These are phyloP conservation scores for Cynopterus brachyotis DNA, from an alignment of 2,113 vertebrate genomes.

Conservation along the genomic window DNA sequence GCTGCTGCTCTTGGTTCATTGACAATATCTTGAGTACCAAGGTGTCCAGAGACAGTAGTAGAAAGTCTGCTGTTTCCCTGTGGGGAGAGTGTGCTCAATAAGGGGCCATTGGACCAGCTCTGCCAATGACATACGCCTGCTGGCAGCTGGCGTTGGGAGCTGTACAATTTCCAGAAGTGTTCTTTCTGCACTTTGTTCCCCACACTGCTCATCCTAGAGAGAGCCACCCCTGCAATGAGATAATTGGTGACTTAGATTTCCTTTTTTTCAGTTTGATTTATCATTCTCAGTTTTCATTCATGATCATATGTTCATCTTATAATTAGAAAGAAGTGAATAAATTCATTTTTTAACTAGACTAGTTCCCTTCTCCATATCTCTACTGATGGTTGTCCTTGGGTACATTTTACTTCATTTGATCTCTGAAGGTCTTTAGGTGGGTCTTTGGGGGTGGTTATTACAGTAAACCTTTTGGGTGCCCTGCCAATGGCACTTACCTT, in stretches of 20 bases:
- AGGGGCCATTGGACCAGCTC: too few relatives aligned
- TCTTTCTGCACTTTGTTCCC: background rate
- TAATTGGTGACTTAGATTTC: background rate
- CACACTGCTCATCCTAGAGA: background rate
- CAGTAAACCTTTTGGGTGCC: background rate
- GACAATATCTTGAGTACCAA: background rate
- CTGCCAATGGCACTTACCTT: background rate
- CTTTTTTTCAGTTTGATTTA: background rate
- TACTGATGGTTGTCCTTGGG: background rate
- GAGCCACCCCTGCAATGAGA: background rate
- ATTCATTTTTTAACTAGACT: background rate
- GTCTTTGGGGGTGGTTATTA: background rate
- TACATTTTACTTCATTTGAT: background rate
- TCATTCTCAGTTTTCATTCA: background rate
- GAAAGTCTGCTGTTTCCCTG: background rate
- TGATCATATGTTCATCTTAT: background rate
- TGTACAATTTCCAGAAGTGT: background rate
- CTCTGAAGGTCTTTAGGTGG: background rate
- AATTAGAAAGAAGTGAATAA: background rate
- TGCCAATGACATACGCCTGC: fast-evolving
- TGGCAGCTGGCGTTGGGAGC: background rate
- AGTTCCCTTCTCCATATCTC: background rate
- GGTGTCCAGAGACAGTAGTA: background rate
- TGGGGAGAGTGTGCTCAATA: background rate
- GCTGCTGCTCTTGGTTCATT: background rate